phyloP scores from a whole-genome alignment of 1,140 invertebrate species.

The Plodia interpunctella region DNA sequence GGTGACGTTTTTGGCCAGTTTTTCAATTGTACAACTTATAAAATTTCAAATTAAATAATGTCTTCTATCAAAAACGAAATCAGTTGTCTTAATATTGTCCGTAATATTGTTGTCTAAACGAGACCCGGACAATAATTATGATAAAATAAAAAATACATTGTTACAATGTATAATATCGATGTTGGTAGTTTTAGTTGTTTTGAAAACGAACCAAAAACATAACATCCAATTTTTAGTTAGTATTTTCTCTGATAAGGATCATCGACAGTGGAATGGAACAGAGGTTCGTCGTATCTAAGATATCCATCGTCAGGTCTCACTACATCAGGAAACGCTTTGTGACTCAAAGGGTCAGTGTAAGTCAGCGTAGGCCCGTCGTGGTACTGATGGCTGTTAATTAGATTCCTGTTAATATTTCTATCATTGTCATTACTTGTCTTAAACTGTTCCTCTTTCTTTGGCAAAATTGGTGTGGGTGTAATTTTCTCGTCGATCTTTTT shows the following conservation, averaged over 20 bases:
- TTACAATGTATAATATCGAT: no score
- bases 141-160: no score
- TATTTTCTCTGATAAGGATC: slow-evolving; percentile 69
- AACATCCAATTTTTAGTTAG: slow-evolving; percentile 25
- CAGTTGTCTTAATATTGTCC: no score
- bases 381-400: slow-evolving; percentile 71
- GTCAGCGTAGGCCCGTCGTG: slow-evolving; percentile 46
- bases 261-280: slow-evolving; percentile 65
- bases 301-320: slow-evolving; percentile 57
- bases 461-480: slow-evolving; percentile 58
- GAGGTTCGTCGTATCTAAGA: slow-evolving; percentile 63
- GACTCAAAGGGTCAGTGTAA: slow-evolving; percentile 51
- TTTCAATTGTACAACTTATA: slow-evolving; percentile 14
- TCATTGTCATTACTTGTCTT: slow-evolving; percentile 31
- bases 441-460: slow-evolving; percentile 62
- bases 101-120: no score
- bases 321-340: slow-evolving; percentile 59
- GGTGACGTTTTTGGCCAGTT: slow-evolving; percentile 25
- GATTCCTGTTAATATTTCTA: slow-evolving; percentile 51
- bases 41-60: no score
- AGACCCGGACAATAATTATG: no score
- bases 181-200: no score
- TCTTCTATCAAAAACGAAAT: no score
- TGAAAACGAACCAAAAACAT: slow-evolving; percentile 27
- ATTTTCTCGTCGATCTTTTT: slow-evolving; percentile 70